Conservation (phyloP, 1,140 invertebrate species). For the Fragariocoptes setiger region DNA sequence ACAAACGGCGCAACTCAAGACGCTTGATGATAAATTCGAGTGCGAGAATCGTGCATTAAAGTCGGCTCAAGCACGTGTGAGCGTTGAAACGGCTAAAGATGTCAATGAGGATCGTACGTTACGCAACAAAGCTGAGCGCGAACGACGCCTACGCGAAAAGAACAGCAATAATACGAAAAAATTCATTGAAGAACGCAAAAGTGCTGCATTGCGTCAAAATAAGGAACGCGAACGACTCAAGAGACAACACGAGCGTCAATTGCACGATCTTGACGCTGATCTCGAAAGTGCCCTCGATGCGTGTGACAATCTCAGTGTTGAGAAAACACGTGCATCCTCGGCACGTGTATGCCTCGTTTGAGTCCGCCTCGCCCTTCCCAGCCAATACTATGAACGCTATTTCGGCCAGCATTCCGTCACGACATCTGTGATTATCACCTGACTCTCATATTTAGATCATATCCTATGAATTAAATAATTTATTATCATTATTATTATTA, state of each 20-base stretch:
- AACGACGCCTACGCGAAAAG: slow-evolving; percentile 54
- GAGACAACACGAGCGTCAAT: slow-evolving; percentile 60
- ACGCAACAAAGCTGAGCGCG: slow-evolving; percentile 85
- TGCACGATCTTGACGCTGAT: slow-evolving; percentile 3
- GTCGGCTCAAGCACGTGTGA: slow-evolving; percentile 65
- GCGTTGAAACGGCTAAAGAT: slow-evolving; percentile 81
- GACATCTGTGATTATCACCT: too few species aligned
- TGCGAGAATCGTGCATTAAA: slow-evolving; percentile 88
- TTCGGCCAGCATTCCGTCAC: too few species aligned
- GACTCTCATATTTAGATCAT: too few species aligned
- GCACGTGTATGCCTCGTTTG: too few species aligned
- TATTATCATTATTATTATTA: too few species aligned
- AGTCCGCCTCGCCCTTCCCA: too few species aligned
- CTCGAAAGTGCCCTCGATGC: too few species aligned
- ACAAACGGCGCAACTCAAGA: slow-evolving; percentile 58
- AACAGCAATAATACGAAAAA: slow-evolving; percentile 97
- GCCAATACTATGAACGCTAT: too few species aligned
- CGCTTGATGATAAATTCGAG: slow-evolving; percentile 57
- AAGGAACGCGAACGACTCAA: slow-evolving; percentile 77
- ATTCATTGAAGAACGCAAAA: slow-evolving; percentile 83
- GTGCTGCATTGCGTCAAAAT: slow-evolving; percentile 50
- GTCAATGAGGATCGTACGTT: slow-evolving; percentile 80
- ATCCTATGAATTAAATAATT: too few species aligned
- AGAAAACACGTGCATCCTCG: too few species aligned
- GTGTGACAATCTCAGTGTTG: too few species aligned